Percentiles rank a stretch among this genome's conserved stretches.
Evolutionary conservation across 2,888 invertebrate genomes (phyloP).

Genomic region (Spatulosminthurus flaviceps): DNA sequence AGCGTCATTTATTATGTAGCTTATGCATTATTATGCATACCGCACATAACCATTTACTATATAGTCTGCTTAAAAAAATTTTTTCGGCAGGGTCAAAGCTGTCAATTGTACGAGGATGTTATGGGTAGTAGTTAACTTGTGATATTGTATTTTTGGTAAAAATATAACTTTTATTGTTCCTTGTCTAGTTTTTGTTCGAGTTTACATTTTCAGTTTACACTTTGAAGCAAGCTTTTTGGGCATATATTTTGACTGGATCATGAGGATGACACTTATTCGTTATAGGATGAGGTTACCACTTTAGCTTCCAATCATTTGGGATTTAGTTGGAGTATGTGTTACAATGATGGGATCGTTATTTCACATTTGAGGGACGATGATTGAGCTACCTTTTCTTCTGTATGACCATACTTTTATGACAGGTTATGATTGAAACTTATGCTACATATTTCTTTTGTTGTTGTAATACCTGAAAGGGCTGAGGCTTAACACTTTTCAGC

Average conservation of each 20-base stretch:
- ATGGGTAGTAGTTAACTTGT: background rate
- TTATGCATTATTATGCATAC: background rate
- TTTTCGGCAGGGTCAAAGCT: background rate
- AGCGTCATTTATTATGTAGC: background rate
- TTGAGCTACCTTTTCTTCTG: background rate
- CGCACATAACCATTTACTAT: too few relatives aligned
- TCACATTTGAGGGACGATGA: background rate
- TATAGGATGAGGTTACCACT: too few relatives aligned
- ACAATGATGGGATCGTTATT: background rate
- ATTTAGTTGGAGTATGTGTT: background rate
- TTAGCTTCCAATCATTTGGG: background rate
- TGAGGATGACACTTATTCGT: too few relatives aligned
- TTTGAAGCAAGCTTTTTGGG: background rate
- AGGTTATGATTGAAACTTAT: conserved; percentile 13
- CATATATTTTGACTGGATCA: too few relatives aligned
- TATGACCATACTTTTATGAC: background rate
- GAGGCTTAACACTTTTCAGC: too few relatives aligned
- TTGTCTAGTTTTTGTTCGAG: background rate
- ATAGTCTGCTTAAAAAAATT: background rate
- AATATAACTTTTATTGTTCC: background rate
- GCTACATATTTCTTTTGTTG: too few relatives aligned
- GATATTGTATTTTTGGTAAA: background rate
- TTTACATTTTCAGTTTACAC: background rate
- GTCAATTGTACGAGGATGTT: background rate
- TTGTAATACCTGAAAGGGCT: too few relatives aligned